Evolutionary conservation across 2,113 vertebrate species (phyloP), one percentile per base, ranked within the genome.

Genomic region (Vicugna pacos): DNA sequence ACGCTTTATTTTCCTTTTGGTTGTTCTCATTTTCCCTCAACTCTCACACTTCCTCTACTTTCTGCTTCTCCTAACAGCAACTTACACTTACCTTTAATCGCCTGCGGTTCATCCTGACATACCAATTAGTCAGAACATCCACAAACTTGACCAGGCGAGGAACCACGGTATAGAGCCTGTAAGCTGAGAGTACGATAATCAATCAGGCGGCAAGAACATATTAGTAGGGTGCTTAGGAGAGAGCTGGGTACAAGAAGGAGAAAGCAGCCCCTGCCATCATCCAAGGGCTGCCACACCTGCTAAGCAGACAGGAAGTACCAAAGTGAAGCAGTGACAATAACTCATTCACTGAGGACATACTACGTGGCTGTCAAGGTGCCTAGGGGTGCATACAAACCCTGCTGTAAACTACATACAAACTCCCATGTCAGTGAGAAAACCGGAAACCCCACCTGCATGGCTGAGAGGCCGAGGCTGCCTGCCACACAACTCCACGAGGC

Each of bases 61-160:
- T 85, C 32, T 64, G 62, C 8, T 65, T 2, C 62, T 84, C 24
- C n/a, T 5, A 85, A 22, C 1, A 72, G 70, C 30, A 80, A 60
- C 19, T 16, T 62, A 7, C 1, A 76, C 98, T 98, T 98, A 99
- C 99, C 99, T 99, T 99, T 65, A 99, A 98, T 14, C 99, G 99
- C 95, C 99, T 99, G 89, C 99, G 99, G 98, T 99, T 99, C 98
- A 99, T 99, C 96, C 99, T 98, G 87, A 99, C 99, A 11, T 99
- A 99, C 99, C 99, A 99, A 97, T 99, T 99, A 97, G 99, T 99
- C 87, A 99, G 99, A 98, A 99, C 98, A 98, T 99, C 99, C 82
- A 99, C 99, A 98, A 99, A 99, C 98, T 99, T 99, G 96, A 99
- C 99, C 28, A 99, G 98, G 70, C 99, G 99, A 77, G 99, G 99